Conservation (phyloP, 2,888 invertebrate species). For the Esperia sulphurella region DNA sequence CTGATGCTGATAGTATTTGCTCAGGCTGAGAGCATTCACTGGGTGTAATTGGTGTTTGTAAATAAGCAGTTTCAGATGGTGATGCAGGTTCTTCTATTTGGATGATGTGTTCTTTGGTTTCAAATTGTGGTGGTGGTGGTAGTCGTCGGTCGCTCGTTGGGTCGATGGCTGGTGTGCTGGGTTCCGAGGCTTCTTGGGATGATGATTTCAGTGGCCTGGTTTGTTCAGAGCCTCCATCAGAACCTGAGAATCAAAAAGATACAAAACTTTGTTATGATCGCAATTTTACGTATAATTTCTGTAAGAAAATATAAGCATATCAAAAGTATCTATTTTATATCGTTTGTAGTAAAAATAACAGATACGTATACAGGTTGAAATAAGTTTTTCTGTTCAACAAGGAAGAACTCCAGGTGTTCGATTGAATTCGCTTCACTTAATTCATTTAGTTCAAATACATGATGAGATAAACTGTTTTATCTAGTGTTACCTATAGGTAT, state of each 20-base stretch:
- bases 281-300: too few relatives aligned
- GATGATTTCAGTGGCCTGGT: constrained; percentile 49
- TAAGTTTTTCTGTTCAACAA: background rate
- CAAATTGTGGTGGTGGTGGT: constrained; percentile 41
- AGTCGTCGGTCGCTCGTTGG: constrained; percentile 34
- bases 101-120: constrained; percentile 49
- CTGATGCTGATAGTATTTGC: constrained; percentile 60
- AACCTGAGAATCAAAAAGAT: constrained; percentile 29
- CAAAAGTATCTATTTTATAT: too few relatives aligned
- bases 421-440: too few relatives aligned
- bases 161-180: constrained; percentile 44
- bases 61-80: constrained; percentile 44
- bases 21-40: constrained; percentile 39
- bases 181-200: constrained; percentile 51
- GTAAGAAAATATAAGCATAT: too few relatives aligned
- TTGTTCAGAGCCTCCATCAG: constrained; percentile 50
- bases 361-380: too few relatives aligned
- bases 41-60: constrained; percentile 57
- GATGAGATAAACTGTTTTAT: too few relatives aligned
- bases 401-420: background rate
- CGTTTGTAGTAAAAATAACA: too few relatives aligned
- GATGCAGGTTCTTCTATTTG: constrained; percentile 58
- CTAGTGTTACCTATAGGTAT: too few relatives aligned
- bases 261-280: too few relatives aligned
- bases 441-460: too few relatives aligned